Base-by-base conservation (phyloP, 2,888 invertebrate genomes). In the Sesia bembeciformis region DNA sequence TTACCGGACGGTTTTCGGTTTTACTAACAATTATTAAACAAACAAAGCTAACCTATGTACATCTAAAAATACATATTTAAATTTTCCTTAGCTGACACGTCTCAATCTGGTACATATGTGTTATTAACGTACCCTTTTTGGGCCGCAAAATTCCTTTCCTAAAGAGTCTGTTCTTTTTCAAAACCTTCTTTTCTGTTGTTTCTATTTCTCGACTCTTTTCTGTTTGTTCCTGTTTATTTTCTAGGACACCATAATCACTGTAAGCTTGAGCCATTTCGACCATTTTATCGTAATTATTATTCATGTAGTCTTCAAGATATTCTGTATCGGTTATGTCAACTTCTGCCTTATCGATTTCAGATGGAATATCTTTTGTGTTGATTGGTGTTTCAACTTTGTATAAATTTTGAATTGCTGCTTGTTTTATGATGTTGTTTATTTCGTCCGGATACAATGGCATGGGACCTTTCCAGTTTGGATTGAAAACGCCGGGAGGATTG, bases 191-290 rank as follows among this genome's bases (percentile, higher is more conserved):
- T 70, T 8, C 63, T 62, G 0, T 66, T 66, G 3, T 60, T 49
- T 0, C 58, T 56, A 6, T 42, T 64, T 59, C 3, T 58, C 61
- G 0, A 60, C 0, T 66, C 67, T 23, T 68, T 70, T 8, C 65
- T 65, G 0, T 62, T 57, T 38, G 54, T 53, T 68, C 74, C 42
- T 79, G 81, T 55, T 79, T 83, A 1, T 57, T 72, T 51, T 78
- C 69, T 0, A 87, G 49, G 0, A 88, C 85, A 3, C 87, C 88
- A 56, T 88, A 88, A 54, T 88, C 88, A 57, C 87, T 88, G 42
- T 88, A 88, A 0, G 87, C 87, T 68, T 88, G 87, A 0, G 85
- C 84, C 65, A 82, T 68, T 59, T 72, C 64, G 0, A 66, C 75
- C 7, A 81, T 54, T 52, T 69, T 78, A 38, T 72, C 69, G 53